A percentile compares a stretch with the other conserved stretches of the same genome.
These are phyloP conservation scores for Pseudocheirus occidentalis DNA, from an alignment of 2,797 vertebrate genomes.

Conservation along the genomic window DNA sequence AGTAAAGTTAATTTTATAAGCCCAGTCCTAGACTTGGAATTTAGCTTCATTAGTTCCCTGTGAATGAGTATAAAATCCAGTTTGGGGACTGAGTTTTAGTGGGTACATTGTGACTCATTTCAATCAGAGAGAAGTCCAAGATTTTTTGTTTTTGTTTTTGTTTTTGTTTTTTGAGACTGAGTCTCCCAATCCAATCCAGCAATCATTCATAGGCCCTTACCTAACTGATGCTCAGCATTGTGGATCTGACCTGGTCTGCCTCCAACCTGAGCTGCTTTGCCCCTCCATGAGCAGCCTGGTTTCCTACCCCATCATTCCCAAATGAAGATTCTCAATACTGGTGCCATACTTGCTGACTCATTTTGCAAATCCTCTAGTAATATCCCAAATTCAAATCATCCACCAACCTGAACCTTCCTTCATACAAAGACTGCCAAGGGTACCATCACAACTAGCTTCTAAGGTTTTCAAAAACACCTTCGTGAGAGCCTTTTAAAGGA, in stretches of 20 bases:
- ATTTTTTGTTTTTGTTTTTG: neutral
- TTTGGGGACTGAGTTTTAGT: constrained; percentile 4
- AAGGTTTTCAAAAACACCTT: constrained; percentile 29
- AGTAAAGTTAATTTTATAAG: constrained; percentile 6
- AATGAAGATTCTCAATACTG: neutral
- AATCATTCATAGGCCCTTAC: neutral
- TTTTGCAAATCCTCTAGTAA: neutral
- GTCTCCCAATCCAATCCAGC: neutral
- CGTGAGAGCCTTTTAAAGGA: neutral
- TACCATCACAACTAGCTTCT: neutral
- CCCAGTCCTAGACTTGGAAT: constrained; percentile 4
- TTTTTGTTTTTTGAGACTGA: neutral
- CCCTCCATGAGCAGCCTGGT: neutral
- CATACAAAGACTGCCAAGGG: neutral
- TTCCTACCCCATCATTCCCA: neutral
- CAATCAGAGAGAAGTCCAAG: neutral
- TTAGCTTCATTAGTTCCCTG: constrained; percentile 21
- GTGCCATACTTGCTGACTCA: neutral
- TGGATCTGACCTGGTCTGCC: neutral
- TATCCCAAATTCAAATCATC: neutral
- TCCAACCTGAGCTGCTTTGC: neutral
- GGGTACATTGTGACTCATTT: neutral
- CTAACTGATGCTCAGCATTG: neutral
- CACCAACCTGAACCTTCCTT: neutral
- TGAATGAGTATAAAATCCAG: constrained; percentile 36